Evolutionary conservation across 2,888 invertebrate species (phyloP), one percentile per base, ranked within the genome.

Genomic region (Hirtodrosophila duncani): DNA sequence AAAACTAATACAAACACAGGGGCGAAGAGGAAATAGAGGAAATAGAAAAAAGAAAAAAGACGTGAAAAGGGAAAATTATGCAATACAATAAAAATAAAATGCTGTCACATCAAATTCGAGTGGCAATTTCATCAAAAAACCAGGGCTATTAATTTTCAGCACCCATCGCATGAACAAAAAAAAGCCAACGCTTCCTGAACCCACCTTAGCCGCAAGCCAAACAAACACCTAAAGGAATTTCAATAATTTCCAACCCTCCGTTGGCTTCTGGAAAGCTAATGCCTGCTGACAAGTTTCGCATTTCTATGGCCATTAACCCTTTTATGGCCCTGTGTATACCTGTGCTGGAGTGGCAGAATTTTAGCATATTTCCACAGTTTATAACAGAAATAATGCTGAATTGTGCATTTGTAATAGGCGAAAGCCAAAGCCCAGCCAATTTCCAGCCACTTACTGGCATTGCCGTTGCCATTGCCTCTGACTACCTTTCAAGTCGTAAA

Each of bases 41-140:
- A 24, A 6, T 3, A 24, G 24, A 3, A 3, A 24, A 9, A 24
- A n/a, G 9, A 3, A 9, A 8, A 3, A n/a, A n/a, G n/a, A 6
- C 4, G 29, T 8, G 11, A 29, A 29, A 29, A 13, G 10, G 43
- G 49, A 33, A 67, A 71, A 67, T 71, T 67, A 71, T 64, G 50
- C 70, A 69, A 74, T 48, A 34, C 62, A 43, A 56, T 72, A 59
- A 63, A 68, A 65, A 59, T 62, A 53, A 79, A 72, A 79, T 58
- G 67, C 79, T 74, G 72, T 75, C 72, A 79, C 77, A 79, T 67
- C 79, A 67, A 67, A 75, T 74, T 79, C 62, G 55, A 79, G 77
- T 67, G 72, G 79, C 75, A 63, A 75, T 79, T 60, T 53, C 71
- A 55, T 67, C 61, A 62, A 67, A 44, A 44, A 43, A 37, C 34